These are phyloP conservation scores for Struthio camelus DNA, from an alignment of 2,113 vertebrate genomes.

Conservation along the genomic window DNA sequence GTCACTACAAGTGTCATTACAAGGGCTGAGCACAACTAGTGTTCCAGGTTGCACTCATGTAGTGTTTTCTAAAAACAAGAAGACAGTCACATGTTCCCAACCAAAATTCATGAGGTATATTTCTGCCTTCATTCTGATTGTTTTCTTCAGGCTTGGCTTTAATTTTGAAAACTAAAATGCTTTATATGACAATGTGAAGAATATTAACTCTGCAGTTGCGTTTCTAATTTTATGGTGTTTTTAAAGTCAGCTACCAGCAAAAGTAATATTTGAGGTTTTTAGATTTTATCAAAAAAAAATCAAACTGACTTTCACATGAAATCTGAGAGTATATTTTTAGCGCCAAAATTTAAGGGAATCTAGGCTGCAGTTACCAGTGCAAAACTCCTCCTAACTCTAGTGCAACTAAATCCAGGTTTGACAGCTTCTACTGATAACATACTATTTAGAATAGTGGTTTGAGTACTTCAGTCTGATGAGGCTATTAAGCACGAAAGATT, in stretches of 20 bases:
- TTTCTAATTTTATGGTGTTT: neutral
- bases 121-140: neutral
- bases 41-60: neutral
- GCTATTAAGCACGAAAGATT: neutral
- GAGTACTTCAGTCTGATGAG: neutral
- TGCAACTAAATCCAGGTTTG: neutral
- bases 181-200: neutral
- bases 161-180: neutral
- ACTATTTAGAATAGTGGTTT: neutral
- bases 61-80: neutral
- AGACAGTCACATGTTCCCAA: neutral
- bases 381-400: neutral
- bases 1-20: neutral
- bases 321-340: neutral
- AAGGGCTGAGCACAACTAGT: neutral
- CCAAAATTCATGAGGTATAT: neutral
- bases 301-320: neutral
- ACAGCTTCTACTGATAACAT: constrained; percentile 9
- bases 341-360: neutral
- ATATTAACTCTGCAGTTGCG: neutral
- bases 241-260: neutral
- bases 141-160: neutral
- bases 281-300: neutral
- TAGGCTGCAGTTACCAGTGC: neutral
- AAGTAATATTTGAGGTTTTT: neutral